These are phyloP conservation scores for Tubulanus polymorphus DNA, from an alignment of 2,888 invertebrate species.

Conservation along the genomic window DNA sequence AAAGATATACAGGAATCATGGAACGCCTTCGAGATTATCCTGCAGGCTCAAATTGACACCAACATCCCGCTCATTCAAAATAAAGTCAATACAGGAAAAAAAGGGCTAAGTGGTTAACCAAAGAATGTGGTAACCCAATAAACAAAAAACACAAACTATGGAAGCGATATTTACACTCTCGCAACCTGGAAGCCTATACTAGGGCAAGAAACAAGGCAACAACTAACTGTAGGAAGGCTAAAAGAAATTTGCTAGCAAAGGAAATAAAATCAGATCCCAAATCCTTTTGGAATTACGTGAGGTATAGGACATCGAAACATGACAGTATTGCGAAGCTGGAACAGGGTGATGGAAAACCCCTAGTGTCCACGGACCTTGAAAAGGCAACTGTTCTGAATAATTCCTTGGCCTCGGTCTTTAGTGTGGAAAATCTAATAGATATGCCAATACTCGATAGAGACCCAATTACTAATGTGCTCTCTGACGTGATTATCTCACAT, in stretches of 20 bases:
- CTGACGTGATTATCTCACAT: background rate
- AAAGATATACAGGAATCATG: background rate
- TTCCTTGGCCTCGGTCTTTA: background rate
- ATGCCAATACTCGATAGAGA: background rate
- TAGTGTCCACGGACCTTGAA: background rate
- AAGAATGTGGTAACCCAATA: too few relatives aligned
- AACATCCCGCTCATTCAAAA: background rate
- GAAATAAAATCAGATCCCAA: background rate
- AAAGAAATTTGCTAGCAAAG: background rate
- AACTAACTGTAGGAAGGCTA: background rate
- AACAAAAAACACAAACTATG: too few relatives aligned
- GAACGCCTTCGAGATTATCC: background rate
- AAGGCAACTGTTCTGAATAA: background rate
- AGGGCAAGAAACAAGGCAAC: background rate
- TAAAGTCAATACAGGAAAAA: too few relatives aligned
- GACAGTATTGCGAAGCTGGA: background rate
- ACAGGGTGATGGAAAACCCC: background rate
- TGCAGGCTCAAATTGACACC: background rate
- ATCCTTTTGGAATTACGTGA: background rate
- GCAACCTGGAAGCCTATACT: too few relatives aligned
- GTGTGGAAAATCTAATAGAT: background rate
- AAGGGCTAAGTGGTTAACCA: too few relatives aligned
- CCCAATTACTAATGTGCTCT: background rate
- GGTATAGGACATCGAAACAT: background rate
- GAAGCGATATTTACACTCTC: too few relatives aligned